phyloP scores from a whole-genome alignment of 1,140 invertebrate species.

The Caenorhabditis tropicalis region DNA sequence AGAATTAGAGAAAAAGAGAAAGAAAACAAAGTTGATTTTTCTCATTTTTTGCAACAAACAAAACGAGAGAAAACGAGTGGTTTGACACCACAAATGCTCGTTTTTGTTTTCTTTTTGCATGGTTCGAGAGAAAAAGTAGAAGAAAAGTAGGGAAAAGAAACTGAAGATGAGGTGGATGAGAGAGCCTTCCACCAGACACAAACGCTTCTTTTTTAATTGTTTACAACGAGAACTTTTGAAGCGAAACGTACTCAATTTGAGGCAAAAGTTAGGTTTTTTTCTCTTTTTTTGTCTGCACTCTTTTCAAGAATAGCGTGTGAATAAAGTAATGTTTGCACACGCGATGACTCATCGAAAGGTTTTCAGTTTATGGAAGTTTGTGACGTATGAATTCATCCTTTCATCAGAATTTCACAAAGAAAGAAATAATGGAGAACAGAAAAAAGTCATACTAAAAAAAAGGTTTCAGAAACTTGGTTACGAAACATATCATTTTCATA shows the following conservation, averaged over 20 bases:
- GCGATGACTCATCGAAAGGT: background rate
- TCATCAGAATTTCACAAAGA: too few species aligned
- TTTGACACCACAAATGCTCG: background rate
- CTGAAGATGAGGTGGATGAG: background rate
- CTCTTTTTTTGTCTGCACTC: background rate
- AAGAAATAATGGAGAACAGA: too few species aligned
- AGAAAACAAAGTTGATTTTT: background rate
- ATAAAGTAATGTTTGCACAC: conserved; percentile 13
- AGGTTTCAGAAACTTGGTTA: too few species aligned
- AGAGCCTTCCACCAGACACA: background rate
- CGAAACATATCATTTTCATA: too few species aligned
- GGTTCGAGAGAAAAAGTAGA: background rate
- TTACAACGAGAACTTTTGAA: conserved; percentile 16
- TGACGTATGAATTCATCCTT: background rate
- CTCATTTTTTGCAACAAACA: background rate
- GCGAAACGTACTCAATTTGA: conserved; percentile 30
- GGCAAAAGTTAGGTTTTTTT: conserved; percentile 27
- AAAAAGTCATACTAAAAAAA: too few species aligned
- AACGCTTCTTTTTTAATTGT: background rate
- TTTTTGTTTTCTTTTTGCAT: background rate
- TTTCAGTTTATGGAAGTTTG: background rate
- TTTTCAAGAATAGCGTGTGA: background rate
- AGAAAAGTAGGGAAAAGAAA: background rate
- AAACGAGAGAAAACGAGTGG: background rate
- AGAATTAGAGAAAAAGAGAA: background rate